These are phyloP conservation scores for Melipona quadrifasciata DNA, from an alignment of 1,140 invertebrate species.

Conservation along the genomic window DNA sequence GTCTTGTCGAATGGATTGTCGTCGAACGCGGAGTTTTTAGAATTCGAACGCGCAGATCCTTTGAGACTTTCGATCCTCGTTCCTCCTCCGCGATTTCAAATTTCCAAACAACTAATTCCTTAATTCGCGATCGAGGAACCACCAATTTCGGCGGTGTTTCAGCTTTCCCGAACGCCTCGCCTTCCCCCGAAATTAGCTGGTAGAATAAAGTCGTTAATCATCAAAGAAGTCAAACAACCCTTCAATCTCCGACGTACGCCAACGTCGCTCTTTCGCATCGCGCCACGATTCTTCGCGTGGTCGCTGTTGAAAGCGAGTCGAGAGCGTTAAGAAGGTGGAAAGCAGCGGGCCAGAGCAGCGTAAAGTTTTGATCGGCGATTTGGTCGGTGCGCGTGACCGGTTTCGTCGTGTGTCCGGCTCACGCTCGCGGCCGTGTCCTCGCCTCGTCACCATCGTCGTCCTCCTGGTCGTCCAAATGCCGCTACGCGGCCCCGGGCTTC, in stretches of 20 bases:
- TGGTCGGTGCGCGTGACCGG: slow-evolving; percentile 18
- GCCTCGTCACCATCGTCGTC: slow-evolving; percentile 48
- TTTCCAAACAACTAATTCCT: no score
- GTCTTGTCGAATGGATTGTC: neutral
- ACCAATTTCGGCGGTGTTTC: no score
- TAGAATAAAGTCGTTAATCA: neutral
- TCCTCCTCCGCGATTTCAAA: no score
- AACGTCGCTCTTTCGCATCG: neutral
- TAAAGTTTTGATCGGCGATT: slow-evolving; percentile 38
- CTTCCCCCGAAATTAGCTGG: neutral
- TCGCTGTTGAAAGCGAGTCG: neutral
- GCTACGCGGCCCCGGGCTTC: slow-evolving; percentile 62
- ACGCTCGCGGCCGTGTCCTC: slow-evolving; percentile 42
- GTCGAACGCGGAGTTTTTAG: neutral
- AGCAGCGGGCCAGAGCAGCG: neutral
- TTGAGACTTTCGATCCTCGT: neutral
- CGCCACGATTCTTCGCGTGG: neutral
- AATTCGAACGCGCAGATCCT: neutral
- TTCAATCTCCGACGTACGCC: neutral
- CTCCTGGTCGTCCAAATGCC: slow-evolving; percentile 61
- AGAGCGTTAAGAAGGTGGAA: slow-evolving; percentile 42
- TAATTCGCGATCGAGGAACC: no score
- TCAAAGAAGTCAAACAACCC: neutral
- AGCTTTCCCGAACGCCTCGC: no score
- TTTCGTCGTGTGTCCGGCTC: slow-evolving; percentile 11